Percentiles rank a stretch among this genome's conserved stretches.
Evolutionary conservation across 1,140 invertebrate species (phyloP).

Genomic region (Caenorhabditis briggsae): DNA sequence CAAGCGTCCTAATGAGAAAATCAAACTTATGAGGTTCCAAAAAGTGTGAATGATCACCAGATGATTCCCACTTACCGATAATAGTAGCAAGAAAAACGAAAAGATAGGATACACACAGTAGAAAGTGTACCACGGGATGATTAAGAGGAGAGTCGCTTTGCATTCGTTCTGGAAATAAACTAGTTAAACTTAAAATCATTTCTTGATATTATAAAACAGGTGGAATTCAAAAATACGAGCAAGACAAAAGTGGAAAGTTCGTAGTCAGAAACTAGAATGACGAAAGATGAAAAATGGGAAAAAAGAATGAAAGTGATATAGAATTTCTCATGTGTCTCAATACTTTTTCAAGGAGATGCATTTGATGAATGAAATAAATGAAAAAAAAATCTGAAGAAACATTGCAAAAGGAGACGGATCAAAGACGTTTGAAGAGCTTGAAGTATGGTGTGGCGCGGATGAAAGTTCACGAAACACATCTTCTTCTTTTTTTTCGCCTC

Average conservation of each 20-base stretch:
- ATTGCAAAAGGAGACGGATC: slow-evolving; percentile 13
- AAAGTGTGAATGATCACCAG: background rate
- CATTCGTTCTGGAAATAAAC: slow-evolving; percentile 48
- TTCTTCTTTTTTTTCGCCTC: background rate
- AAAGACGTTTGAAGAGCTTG: slow-evolving; percentile 43
- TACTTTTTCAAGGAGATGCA: too few relatives aligned
- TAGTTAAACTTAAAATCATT: too few relatives aligned
- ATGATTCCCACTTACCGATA: slow-evolving; percentile 45
- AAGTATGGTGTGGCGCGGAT: slow-evolving; percentile 5
- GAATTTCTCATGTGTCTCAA: background rate
- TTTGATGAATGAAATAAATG: background rate
- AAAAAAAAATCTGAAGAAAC: background rate
- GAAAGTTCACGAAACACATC: slow-evolving; percentile 39
- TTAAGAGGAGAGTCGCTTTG: slow-evolving; percentile 60
- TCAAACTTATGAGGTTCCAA: background rate
- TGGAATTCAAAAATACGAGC: background rate
- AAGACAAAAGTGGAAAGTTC: background rate
- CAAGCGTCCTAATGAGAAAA: slow-evolving; percentile 25
- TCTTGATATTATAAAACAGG: background rate
- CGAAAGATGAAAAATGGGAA: background rate
- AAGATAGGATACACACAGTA: slow-evolving; percentile 58
- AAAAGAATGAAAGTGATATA: slow-evolving; percentile 17
- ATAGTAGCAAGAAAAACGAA: slow-evolving; percentile 56
- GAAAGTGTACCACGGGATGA: slow-evolving; percentile 58
- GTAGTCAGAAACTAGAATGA: background rate